Percentiles rank a stretch among this genome's conserved stretches.
Conservation (phyloP, 35 echinoderm and acorn worm genomes). For the Apostichopus parvimensis region DNA sequence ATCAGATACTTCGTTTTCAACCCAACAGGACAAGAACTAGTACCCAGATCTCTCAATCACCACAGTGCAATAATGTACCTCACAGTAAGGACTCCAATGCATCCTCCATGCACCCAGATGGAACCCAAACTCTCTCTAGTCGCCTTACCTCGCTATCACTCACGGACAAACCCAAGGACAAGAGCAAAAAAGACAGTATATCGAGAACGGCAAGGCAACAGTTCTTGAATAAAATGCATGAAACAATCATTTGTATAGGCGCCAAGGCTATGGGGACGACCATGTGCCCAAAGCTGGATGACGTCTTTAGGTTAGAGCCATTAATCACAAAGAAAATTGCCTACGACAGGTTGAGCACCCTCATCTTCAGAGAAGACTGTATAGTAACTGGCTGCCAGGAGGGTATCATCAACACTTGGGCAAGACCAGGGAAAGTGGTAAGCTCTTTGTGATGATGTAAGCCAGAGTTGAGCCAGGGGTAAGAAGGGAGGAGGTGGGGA, state of each 20-base stretch:
- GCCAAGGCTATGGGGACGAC: constrained; percentile 83
- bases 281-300: constrained; percentile 90
- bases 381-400: constrained; percentile 96
- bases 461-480: neutral
- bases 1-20: constrained; percentile 74
- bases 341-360: constrained; percentile 84
- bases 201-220: constrained; percentile 87
- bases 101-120: constrained; percentile 64
- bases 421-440: constrained; percentile 98
- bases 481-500: no score
- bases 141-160: constrained; percentile 78
- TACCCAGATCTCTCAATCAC: constrained; percentile 76
- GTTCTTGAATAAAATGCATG: constrained; percentile 90
- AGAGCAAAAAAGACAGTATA: constrained; percentile 93
- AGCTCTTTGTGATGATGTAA: constrained; percentile 57
- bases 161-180: constrained; percentile 90
- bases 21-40: constrained; percentile 83
- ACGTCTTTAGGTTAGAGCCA: constrained; percentile 88
- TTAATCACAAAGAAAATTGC: constrained; percentile 94
- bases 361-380: constrained; percentile 94
- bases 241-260: constrained; percentile 80
- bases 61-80: constrained; percentile 87
- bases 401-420: constrained; percentile 97
- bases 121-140: constrained; percentile 68
- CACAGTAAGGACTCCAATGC: constrained; percentile 56